Evolutionary conservation across 92 coral and sea anemone species (phyloP), one percentile per base, ranked within the genome.

Genomic region (Phenganax subtilis): DNA sequence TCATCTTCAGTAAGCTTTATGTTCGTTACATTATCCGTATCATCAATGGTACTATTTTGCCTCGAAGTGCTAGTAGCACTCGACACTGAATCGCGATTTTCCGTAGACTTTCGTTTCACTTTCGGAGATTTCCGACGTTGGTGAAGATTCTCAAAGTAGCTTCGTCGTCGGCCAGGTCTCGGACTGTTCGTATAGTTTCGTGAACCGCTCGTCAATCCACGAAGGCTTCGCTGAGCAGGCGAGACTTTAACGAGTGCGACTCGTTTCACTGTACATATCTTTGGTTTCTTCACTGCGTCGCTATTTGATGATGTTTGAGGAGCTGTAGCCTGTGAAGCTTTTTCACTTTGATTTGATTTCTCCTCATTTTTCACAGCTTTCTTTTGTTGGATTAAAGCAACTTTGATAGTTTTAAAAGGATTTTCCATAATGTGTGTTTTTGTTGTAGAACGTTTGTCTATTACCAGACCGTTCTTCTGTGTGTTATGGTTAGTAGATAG

Each of bases 171-270:
- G 62, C 74, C 60, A 25, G 83, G 57, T 51, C 10, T 79, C 62
- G 83, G 83, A 14, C 74, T 79, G 61, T 54, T 63, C 37, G 69
- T 64, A 51, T 25, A 65, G 74, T 64, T 63, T 8, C 83, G 83
- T 44, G 83, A 51, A 79, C 73, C 7, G 60, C 72, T 60, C 73
- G 51, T 0, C n/a, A 64, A 11, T 5, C 74, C 74, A 28, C 83
- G 83, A 28, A 79, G 68, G 29, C 83, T 79, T 30, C 83, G 83
- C 1, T 73, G 83, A 16, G 74, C 83, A 10, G 83, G 83, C 72
- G 83, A 62, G 20, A 79, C 28, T 37, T 79, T 79, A 10, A 79
- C 83, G 74, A 79, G 83, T 12, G 83, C 83, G 5, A 79, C 83
- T 64, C 83, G 83, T 63, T 65, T 79, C 47, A 79, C 61, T 20